phyloP scores from a whole-genome alignment of 2,888 invertebrate genomes.

The Tenthredo amoena region DNA sequence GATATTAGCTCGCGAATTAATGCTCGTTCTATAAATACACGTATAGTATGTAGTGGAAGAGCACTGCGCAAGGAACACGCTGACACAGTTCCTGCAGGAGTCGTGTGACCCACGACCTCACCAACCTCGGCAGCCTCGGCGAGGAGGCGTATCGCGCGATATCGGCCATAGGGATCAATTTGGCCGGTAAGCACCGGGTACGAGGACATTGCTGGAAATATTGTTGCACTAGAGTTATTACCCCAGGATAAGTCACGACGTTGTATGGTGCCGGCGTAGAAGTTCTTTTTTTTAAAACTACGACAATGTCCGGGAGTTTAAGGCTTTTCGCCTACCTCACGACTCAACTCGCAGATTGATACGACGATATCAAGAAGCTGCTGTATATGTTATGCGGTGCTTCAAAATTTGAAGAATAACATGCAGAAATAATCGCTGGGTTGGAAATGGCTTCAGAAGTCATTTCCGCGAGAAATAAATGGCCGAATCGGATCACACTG shows the following conservation, averaged over 20 bases:
- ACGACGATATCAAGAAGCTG: neutral
- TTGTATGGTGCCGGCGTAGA: neutral
- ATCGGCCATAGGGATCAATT: constrained; percentile 49
- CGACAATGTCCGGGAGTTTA: constrained; percentile 21
- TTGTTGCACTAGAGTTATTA: constrained; percentile 39
- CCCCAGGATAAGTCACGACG: constrained; percentile 37
- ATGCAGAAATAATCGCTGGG: neutral
- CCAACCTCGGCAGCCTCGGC: constrained; percentile 29
- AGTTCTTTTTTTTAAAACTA: neutral
- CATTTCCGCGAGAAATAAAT: neutral
- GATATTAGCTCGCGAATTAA: constrained; percentile 20
- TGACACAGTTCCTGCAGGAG: constrained; percentile 48
- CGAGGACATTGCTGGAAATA: constrained; percentile 48
- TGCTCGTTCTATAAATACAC: constrained; percentile 34
- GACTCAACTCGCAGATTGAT: constrained; percentile 14
- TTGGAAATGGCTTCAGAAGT: neutral
- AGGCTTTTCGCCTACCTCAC: neutral
- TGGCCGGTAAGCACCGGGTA: constrained; percentile 12
- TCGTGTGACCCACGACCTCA: constrained; percentile 46
- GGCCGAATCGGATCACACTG: neutral
- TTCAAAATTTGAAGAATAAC: neutral
- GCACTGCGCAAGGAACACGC: constrained; percentile 14
- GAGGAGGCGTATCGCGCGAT: constrained; percentile 47
- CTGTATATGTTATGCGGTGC: neutral
- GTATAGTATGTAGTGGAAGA: neutral